Base-by-base conservation (phyloP, 2,113 vertebrate genomes). In the Opisthocomus hoazin region DNA sequence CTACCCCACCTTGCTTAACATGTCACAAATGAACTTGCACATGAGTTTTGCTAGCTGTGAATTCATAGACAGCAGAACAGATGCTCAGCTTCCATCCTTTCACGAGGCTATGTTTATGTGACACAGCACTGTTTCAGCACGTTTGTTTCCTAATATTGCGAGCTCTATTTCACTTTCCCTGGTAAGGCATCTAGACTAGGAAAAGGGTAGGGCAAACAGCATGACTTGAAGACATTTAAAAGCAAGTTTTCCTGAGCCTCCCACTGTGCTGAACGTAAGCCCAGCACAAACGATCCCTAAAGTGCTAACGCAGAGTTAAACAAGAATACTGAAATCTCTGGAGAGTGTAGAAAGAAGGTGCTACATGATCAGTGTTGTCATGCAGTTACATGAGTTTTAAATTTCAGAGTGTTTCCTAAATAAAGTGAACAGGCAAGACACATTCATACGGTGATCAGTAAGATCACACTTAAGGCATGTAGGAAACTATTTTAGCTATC, bases 361-460 rank as follows among this genome's bases (percentile, higher is more conserved):
- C 15, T 41, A 65, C 21, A 51, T 0, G 2, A 69, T 2, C 3
- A 3, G 26, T 45, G 21, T 9, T 71, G 34, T 48, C 51, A 30
- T 30, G 19, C 56, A 78, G 92, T 69, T 29, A 64, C 23, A 43
- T 23, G 45, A 30, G 18, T 50, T 91, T 53, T 60, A 79, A 12
- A 78, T 82, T 90, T 73, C 54, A 70, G 60, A 87, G 23, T 37
- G 84, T 56, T 92, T 92, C 45, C 46, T 94, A 86, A 53, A 68
- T 61, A 50, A 88, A 88, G 20, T 46, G 32, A 94, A 89, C 8
- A 63, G 37, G 26, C 60, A 90, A 43, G 20, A 41, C 13, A 1
- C 64, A 46, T 45, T 45, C 41, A 57, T 34, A 41, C 12, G 46
- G 7, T 11, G 15, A 93, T 50, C 39, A 45, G 17, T 46, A 6